phyloP scores from a whole-genome alignment of 2,888 invertebrate genomes.

The Aspidiotus destructor region DNA sequence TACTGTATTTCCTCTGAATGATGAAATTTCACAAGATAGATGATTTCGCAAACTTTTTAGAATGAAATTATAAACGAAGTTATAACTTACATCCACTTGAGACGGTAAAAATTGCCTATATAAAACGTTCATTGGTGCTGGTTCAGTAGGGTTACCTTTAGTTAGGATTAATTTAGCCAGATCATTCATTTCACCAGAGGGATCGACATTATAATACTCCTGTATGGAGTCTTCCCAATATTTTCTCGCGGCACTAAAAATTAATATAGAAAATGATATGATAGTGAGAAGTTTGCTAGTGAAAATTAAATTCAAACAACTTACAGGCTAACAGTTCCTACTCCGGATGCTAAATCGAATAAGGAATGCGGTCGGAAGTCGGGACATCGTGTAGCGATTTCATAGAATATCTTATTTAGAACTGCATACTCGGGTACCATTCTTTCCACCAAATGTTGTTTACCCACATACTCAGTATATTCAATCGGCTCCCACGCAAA shows the following conservation, averaged over 20 bases:
- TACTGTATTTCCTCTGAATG: slow-evolving; percentile 57
- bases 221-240: slow-evolving; percentile 61
- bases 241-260: slow-evolving; percentile 56
- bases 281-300: too few relatives aligned
- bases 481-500: slow-evolving; percentile 66
- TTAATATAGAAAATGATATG: too few relatives aligned
- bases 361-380: slow-evolving; percentile 64
- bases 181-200: slow-evolving; percentile 71
- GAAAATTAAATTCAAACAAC: slow-evolving; percentile 21
- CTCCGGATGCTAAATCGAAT: slow-evolving; percentile 87
- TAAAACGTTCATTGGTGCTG: slow-evolving; percentile 49
- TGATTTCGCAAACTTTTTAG: slow-evolving; percentile 34
- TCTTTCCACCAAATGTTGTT: slow-evolving; percentile 62
- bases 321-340: slow-evolving; percentile 74
- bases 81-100: slow-evolving; percentile 28
- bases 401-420: slow-evolving; percentile 58
- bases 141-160: slow-evolving; percentile 54
- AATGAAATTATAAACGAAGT: slow-evolving; percentile 37
- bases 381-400: slow-evolving; percentile 56
- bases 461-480: slow-evolving; percentile 54
- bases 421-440: slow-evolving; percentile 67
- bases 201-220: slow-evolving; percentile 80
- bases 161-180: slow-evolving; percentile 61
- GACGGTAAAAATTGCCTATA: slow-evolving; percentile 76
- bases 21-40: slow-evolving; percentile 25